These are phyloP conservation scores for Parazoanthus darwini DNA, from an alignment of 92 coral and sea anemone species.

Conservation along the genomic window DNA sequence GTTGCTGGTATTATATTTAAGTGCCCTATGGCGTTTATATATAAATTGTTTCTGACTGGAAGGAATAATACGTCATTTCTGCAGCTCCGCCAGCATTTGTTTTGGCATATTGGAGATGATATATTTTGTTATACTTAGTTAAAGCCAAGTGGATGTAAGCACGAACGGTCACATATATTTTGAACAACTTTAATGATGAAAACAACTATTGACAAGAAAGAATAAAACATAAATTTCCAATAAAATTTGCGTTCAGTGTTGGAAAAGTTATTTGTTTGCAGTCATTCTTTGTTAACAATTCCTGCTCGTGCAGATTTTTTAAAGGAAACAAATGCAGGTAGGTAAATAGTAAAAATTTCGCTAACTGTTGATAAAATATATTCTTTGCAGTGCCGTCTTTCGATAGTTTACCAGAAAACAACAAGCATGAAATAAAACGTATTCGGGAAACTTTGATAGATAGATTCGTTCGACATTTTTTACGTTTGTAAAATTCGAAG, in stretches of 20 bases:
- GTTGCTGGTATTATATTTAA: no score
- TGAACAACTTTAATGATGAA: neutral
- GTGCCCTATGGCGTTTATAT: no score
- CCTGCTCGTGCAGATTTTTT: neutral
- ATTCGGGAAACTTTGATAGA: no score
- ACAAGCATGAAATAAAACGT: no score
- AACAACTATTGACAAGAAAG: neutral
- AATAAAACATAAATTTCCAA: neutral
- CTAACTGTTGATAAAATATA: neutral
- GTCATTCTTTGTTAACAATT: neutral
- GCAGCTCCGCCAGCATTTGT: no score
- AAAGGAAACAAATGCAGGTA: neutral
- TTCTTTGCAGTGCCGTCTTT: neutral
- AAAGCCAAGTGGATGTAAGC: neutral
- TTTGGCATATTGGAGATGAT: no score
- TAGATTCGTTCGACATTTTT: no score
- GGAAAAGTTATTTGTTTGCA: neutral
- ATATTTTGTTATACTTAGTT: no score
- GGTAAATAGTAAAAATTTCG: neutral
- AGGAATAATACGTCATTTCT: no score
- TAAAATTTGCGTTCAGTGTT: neutral
- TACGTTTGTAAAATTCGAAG: no score
- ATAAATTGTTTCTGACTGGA: no score
- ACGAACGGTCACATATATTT: neutral
- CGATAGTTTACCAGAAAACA: no score